Evolutionary conservation across 2,113 vertebrate species (phyloP), one percentile per base, ranked within the genome.

Genomic region (Corythornis madagascariensis): DNA sequence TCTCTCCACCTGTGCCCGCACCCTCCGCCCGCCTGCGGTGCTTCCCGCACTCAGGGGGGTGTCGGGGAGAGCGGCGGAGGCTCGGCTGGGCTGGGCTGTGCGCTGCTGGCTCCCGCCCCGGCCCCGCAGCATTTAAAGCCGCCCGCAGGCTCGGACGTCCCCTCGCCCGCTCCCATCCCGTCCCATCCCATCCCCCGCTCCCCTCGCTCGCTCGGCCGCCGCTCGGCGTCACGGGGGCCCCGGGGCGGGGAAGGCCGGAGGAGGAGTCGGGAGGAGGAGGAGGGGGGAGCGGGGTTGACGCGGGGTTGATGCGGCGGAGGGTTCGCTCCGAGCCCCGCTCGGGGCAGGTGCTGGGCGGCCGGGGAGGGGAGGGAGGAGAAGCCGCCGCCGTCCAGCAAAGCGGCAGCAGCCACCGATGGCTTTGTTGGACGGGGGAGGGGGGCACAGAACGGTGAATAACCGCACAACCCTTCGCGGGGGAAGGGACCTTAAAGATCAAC

Each of bases 111-210:
- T 19, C 55, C 82, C 26, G n/a, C 31, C 77, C 86, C 38, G 78
- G 42, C 48, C 53, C 67, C 59, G 59, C 59, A 74, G 85, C 86
- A 92, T 95, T 96, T 96, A 96, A 96, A 96, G 95, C 83, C 84
- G 64, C 28, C 90, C 50, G 69, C 77, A 24, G 40, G n/a, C 74
- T 81, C 79, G 72, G 70, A 29, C 83, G 80, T 77, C 92, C 91
- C 88, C 91, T 88, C 56, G 53, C 72, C 84, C 70, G 89, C 79
- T 86, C 92, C 92, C 85, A 83, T 93, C 56, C 73, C 85, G 55
- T 35, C 86, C 89, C 82, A 15, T 50, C 83, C 88, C 70, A 57
- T 43, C 63, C 59, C 59, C 59, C 59, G 59, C 59, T 61, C 86
- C 86, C 88, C 48, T 29, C 55, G 28, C 55, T 22, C 47, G 57